Evolutionary conservation across 2,797 vertebrate genomes (phyloP), one percentile per base, ranked within the genome.

Genomic region (Ataeniobius toweri): DNA sequence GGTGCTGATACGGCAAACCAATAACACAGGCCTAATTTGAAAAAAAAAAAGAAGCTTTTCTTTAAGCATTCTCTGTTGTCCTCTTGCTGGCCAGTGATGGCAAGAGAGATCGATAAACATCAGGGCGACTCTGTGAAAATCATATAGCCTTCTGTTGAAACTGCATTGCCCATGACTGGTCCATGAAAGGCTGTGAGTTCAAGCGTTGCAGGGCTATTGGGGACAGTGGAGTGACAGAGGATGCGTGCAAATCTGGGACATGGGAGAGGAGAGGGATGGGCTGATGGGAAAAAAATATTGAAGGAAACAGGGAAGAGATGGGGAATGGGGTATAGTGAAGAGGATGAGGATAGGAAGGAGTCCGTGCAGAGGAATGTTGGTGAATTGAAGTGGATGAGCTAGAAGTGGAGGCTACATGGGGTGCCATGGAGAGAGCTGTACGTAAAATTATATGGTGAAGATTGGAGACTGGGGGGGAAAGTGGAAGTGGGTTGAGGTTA

Each of bases 141-240:
- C 88, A 94, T 83, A 93, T 84, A 0, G 90, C 92, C 91, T 94
- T 94, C 86, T 94, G 92, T 53, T 91, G 92, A 76, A 95, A 92
- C 89, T 90, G 89, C 86, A 92, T 84, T 10, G 91, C 83, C 93
- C 93, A 94, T 0, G 82, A 65, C 85, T 81, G 82, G 76, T 92
- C 89, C 71, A 92, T 63, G 81, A 93, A 91, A 75, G 90, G 81
- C 84, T 89, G 94, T 0, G 89, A 83, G 87, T 79, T 84, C 76
- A 98, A 79, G 0, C 97, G 96, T 68, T 96, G 97, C 71, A 97
- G 94, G 44, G 97, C 87, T 18, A 98, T 89, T 1, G 97, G 95
- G 67, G 97, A 94, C 75, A 97, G 95, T 0, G 96, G 85, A 3
- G 96, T 3, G 0, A 96, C 94, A 10, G 95, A 91, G 70, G 96